These are phyloP conservation scores for Karalla daura DNA, from an alignment of 2,797 vertebrate genomes.

Conservation along the genomic window DNA sequence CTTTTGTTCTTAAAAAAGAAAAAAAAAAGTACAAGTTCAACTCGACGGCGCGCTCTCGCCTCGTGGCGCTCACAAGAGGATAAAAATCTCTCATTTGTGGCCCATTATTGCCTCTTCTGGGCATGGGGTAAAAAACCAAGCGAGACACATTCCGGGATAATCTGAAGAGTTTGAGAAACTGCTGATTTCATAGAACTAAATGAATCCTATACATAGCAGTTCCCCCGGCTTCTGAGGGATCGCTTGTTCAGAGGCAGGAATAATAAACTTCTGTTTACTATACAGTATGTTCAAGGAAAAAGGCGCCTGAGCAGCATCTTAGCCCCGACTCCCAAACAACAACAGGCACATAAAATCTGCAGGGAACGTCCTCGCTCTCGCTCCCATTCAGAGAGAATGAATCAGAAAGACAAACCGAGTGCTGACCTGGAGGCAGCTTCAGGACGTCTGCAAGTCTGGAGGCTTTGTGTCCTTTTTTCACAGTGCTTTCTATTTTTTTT, in stretches of 20 bases:
- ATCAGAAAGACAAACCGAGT: too few species aligned
- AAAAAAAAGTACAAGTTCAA: slow-evolving; percentile 14
- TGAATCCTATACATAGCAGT: slow-evolving; percentile 14
- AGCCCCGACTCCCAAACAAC: neutral
- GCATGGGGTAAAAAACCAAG: slow-evolving; percentile 41
- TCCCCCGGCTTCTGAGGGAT: slow-evolving; percentile 9
- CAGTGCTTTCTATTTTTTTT: too few species aligned
- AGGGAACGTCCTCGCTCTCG: neutral
- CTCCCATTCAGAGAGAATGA: neutral
- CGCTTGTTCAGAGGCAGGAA: slow-evolving; percentile 24
- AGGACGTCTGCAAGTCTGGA: neutral
- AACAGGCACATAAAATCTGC: neutral
- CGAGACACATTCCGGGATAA: slow-evolving; percentile 20
- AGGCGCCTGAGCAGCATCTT: neutral
- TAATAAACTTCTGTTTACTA: slow-evolving; percentile 10
- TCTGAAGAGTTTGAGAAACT: slow-evolving; percentile 14
- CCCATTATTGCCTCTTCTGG: slow-evolving; percentile 23
- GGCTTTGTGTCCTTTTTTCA: too few species aligned
- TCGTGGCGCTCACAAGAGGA: slow-evolving; percentile 4
- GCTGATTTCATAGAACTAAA: slow-evolving; percentile 39
- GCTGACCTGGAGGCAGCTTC: too few species aligned
- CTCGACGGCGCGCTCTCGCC: neutral
- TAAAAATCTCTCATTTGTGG: slow-evolving; percentile 29
- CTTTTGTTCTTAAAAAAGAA: slow-evolving; percentile 4
- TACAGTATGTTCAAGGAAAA: neutral